Evolutionary conservation across 64 coral and sea anemone genomes (phyloP), one percentile per base, ranked within the genome.

Genomic region (Anthopleura sola): DNA sequence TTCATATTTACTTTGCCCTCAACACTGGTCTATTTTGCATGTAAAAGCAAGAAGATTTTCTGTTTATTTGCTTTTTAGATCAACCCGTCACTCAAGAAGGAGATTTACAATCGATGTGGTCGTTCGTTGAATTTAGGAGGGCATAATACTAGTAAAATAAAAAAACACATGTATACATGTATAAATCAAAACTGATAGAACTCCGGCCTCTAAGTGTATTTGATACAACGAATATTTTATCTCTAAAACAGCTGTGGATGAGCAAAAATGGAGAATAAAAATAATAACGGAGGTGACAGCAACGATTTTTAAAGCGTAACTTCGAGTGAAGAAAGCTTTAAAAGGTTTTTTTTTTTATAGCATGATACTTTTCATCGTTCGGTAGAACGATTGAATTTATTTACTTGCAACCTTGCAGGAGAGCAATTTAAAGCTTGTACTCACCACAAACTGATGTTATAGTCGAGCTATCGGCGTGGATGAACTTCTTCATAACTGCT

Each of bases 381-480:
- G n/a, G 6, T 32, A 71, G 66, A 34, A 31, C 14, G 66, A 71
- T 71, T 1, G 29, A 71, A 71, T 14, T 36, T 71, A 12, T 36
- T 32, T 32, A 20, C 66, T 34, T 32, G 66, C 31, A 34, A 14
- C 3, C 10, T 12, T n/a, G 9, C 66, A 32, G 11, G 26, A 28
- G 28, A 34, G 28, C 3, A 71, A 34, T 8, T 71, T 15, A 32
- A 32, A 13, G 29, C 29, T 36, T 13, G 39, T 44, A 82, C 97
- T 88, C 87, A 99, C 97, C 97, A 80, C 97, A 94, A 88, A 99
- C 89, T 32, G 97, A 99, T 40, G 97, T 99, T 71, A 99, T 99
- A 23, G 92, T 92, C 12, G 97, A 92, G 93, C 97, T 99, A 87
- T 99, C 97, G 29, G 87, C 97, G 37, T 99, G 97, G 54, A 99